Evolutionary conservation across 2,113 vertebrate genomes (phyloP), one percentile per base, ranked within the genome.

Genomic region (Melanocharis versteri): DNA sequence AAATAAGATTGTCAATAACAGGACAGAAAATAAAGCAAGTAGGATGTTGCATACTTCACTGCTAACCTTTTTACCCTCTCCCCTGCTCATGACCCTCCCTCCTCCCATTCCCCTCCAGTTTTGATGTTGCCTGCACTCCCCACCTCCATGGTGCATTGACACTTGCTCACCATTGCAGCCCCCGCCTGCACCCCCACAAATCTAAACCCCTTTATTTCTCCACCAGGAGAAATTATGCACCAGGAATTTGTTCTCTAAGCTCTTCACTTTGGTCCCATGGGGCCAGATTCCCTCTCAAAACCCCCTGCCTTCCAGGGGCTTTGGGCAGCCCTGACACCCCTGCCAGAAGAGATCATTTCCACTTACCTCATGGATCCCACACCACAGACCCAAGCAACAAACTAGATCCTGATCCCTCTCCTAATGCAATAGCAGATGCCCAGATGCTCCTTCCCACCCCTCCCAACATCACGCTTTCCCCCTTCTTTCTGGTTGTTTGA

Each of bases 1-100:
- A 95, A 96, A 93, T 62, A 95, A 82, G 47, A 51, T 31, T 83
- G 71, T 86, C 82, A 85, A 73, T 91, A 96, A 58, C 64, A 73
- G 35, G 66, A 80, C 54, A 90, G 79, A 87, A 95, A 95, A 96
- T 75, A 91, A 94, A 95, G 72, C 65, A 76, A 90, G 66, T 26
- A 62, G 42, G 66, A 72, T 78, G 54, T 39, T 90, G 78, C 73
- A 78, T 51, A 88, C 79, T 83, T 86, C 51, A 33, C 31, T 73
- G 85, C 71, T 86, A 75, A 92, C 66, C 54, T 83, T 93, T 92
- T 70, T 65, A 69, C 22, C 71, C 62, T 91, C 42, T 79, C 15
- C 21, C 3, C 10, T 51, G 35, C 54, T 77, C 66, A 47, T 42
- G 45, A 77, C 20, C 19, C 16, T 83, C 54, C 19, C 24, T 76